Evolutionary conservation across 1,140 invertebrate genomes (phyloP).

Genomic region (Drosophila kohkoa): DNA sequence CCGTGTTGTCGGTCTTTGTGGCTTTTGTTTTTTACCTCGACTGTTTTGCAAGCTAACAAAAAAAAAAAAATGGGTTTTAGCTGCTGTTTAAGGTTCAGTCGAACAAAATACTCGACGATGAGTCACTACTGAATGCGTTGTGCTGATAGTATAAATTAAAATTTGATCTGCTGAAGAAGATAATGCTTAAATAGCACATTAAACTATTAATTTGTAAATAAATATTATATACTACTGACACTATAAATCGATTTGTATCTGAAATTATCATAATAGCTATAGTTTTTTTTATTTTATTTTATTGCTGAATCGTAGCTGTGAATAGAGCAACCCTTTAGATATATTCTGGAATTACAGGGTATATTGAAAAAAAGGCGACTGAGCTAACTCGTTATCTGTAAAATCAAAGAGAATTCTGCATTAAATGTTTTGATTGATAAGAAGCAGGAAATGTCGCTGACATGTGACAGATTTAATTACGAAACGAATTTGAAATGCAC

Average conservation of each 20-base stretch:
- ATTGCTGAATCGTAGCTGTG: not conserved
- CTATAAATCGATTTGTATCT: no score
- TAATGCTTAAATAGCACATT: no score
- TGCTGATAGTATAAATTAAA: no score
- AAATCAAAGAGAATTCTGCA: slow-evolving; percentile 45
- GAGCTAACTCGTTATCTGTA: slow-evolving; percentile 18
- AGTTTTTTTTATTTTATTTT: no score
- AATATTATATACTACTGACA: no score
- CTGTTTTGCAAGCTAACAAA: slow-evolving; percentile 5
- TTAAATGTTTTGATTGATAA: slow-evolving; percentile 35
- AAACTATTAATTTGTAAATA: no score
- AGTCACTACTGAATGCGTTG: no score
- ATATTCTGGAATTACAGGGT: not conserved
- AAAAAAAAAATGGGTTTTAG: slow-evolving; percentile 8
- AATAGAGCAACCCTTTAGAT: not conserved
- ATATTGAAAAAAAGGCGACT: slow-evolving; percentile 3
- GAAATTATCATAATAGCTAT: no score
- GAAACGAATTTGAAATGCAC: slow-evolving; percentile 17
- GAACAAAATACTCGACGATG: no score
- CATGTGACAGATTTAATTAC: not conserved
- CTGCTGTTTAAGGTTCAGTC: not conserved
- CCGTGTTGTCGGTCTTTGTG: slow-evolving; percentile 29
- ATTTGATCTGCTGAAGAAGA: no score
- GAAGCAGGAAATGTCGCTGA: slow-evolving; percentile 21
- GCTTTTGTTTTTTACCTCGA: slow-evolving; percentile 25